phyloP scores from a whole-genome alignment of 2,113 vertebrate genomes.

The Pituophis catenifer region DNA sequence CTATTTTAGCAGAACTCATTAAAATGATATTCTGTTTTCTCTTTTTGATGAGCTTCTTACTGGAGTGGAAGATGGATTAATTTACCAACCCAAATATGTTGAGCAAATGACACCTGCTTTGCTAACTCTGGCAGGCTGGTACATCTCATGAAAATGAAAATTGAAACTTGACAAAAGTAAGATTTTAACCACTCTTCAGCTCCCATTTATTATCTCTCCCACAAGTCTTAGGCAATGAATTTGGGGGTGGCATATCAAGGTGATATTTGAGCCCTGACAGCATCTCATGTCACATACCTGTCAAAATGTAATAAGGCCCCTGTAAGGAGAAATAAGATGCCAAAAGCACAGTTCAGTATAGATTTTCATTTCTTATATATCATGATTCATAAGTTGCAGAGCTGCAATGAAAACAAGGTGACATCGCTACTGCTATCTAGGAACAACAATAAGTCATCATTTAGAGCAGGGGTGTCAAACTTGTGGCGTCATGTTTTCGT shows the following conservation, averaged over 20 bases:
- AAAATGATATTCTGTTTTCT: constrained; percentile 27
- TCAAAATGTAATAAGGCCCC: constrained; percentile 64
- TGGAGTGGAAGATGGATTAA: constrained; percentile 17
- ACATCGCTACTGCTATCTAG: constrained; percentile 11
- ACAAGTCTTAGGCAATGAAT: constrained; percentile 46
- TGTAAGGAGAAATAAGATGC: constrained; percentile 55
- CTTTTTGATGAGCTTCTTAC: constrained; percentile 14
- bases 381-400: constrained; percentile 41
- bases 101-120: constrained; percentile 24
- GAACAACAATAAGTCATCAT: not conserved
- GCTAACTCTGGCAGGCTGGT: not conserved
- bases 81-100: constrained; percentile 14
- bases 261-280: constrained; percentile 59
- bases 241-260: constrained; percentile 61
- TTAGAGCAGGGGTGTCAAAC: not conserved
- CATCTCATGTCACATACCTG: constrained; percentile 60
- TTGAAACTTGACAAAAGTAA: constrained; percentile 37
- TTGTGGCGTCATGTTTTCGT: too few relatives aligned
- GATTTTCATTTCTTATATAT: constrained; percentile 46
- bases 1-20: constrained; percentile 24
- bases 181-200: constrained; percentile 31
- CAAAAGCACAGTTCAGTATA: constrained; percentile 48
- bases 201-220: constrained; percentile 51
- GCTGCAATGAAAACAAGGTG: constrained; percentile 34
- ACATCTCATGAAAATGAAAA: constrained; percentile 43